phyloP scores from a whole-genome alignment of 2,888 invertebrate genomes.

The Eupithecia insigniata region DNA sequence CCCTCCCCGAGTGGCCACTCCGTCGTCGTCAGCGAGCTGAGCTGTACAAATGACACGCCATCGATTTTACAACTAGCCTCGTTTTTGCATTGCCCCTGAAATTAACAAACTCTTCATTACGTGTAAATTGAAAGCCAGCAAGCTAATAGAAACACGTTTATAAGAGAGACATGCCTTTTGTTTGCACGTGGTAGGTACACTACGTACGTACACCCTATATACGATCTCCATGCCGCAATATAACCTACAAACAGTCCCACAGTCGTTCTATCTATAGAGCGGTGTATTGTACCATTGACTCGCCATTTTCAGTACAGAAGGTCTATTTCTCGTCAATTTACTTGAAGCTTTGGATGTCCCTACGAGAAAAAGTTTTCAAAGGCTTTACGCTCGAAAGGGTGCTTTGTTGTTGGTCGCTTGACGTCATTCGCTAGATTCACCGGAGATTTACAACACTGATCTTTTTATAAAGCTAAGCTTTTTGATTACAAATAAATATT shows the following conservation, averaged over 20 bases:
- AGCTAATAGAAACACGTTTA: neutral
- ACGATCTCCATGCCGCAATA: constrained; percentile 26
- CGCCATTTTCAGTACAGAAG: constrained; percentile 27
- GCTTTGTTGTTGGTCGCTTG: constrained; percentile 42
- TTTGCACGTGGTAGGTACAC: constrained; percentile 7
- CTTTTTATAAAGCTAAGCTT: neutral
- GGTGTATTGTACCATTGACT: constrained; percentile 19
- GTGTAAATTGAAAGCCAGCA: neutral
- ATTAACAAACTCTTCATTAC: constrained; percentile 19
- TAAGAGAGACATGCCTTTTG: constrained; percentile 5
- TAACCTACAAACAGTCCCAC: constrained; percentile 30
- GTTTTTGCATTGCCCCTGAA: constrained; percentile 31
- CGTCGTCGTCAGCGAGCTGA: constrained; percentile 30
- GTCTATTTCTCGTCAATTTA: constrained; percentile 34
- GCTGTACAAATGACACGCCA: constrained; percentile 40
- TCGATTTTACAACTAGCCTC: constrained; percentile 41
- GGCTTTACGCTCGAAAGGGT: constrained; percentile 43
- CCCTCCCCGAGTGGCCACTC: constrained; percentile 24
- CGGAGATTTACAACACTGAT: constrained; percentile 8
- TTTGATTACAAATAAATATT: neutral
- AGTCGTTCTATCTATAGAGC: constrained; percentile 13
- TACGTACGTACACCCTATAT: constrained; percentile 1
- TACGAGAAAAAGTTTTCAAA: constrained; percentile 43
- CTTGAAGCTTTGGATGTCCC: constrained; percentile 36
- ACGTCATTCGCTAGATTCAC: constrained; percentile 37